A percentile compares a stretch with the other conserved stretches of the same genome.
Conservation (phyloP, 2,797 vertebrate genomes). For the Rhadinocentrus ornatus region DNA sequence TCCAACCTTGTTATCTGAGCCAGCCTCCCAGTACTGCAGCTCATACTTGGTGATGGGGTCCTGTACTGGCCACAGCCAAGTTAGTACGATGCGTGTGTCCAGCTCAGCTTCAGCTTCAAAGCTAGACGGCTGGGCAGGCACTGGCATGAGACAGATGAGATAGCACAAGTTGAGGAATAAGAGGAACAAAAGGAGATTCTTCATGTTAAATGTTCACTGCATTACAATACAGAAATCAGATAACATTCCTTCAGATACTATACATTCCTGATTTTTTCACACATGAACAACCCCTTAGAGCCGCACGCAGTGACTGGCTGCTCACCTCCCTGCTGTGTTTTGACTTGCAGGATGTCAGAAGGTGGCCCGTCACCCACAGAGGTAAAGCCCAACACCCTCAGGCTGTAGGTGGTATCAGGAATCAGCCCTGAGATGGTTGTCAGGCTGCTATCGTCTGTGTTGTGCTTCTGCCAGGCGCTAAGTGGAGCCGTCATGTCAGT, state of each 20-base stretch:
- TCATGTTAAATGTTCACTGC: conserved; percentile 5
- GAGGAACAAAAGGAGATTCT: conserved; percentile 8
- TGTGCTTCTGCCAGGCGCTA: conserved; percentile 95
- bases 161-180: conserved; percentile 4
- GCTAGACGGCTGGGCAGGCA: conserved; percentile 92
- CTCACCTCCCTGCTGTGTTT: conserved; percentile 95
- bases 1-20: conserved; percentile 87
- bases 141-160: conserved; percentile 66
- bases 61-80: conserved; percentile 91
- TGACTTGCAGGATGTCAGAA: conserved; percentile 94
- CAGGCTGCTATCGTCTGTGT: conserved; percentile 91
- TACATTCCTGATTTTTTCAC: conserved; percentile 2
- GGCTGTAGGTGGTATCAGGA: conserved; percentile 94
- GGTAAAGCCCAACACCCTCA: conserved; percentile 93
- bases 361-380: conserved; percentile 93
- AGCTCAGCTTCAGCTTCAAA: conserved; percentile 93
- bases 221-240: neutral
- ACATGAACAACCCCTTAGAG: conserved; percentile 9
- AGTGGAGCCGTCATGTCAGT: conserved; percentile 86
- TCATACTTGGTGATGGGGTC: conserved; percentile 92
- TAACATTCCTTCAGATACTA: neutral
- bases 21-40: conserved; percentile 90
- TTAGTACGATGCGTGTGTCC: conserved; percentile 90
- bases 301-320: conserved; percentile 7
- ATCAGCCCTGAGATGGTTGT: conserved; percentile 92